A percentile compares a stretch with the other conserved stretches of the same genome.
phyloP scores from a whole-genome alignment of 2,888 invertebrate species.

The Saturnia pavonia region DNA sequence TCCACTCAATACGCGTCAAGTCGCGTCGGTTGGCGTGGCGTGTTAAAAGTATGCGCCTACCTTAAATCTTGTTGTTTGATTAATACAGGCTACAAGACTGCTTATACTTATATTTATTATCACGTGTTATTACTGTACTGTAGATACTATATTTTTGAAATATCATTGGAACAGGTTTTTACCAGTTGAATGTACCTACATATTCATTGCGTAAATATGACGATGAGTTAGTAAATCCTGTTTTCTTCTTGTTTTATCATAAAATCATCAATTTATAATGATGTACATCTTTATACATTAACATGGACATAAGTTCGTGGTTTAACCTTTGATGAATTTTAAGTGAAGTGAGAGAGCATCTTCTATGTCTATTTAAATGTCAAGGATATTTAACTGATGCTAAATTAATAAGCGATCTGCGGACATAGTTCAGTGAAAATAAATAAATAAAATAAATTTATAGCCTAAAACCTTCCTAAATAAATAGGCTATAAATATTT shows the following conservation, averaged over 20 bases:
- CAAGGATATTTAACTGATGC: constrained; percentile 26
- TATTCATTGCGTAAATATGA: background rate
- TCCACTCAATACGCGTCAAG: too few species aligned
- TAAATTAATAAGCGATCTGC: constrained; percentile 2
- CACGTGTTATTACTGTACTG: background rate
- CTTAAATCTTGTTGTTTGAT: too few species aligned
- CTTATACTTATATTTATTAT: too few species aligned
- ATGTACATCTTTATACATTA: background rate
- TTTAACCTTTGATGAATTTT: constrained; percentile 19
- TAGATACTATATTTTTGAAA: background rate
- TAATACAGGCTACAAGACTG: too few species aligned
- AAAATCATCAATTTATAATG: background rate
- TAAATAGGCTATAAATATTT: too few species aligned
- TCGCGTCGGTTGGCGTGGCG: too few species aligned
- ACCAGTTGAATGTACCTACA: background rate
- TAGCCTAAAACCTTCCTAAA: too few species aligned
- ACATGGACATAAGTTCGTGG: constrained; percentile 3
- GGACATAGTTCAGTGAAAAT: background rate
- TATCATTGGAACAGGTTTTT: background rate
- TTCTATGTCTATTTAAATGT: constrained; percentile 28
- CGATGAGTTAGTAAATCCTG: background rate
- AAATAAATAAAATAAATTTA: background rate
- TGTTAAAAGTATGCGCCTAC: too few species aligned
- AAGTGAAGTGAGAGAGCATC: constrained; percentile 16
- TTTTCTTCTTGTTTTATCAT: background rate